Evolutionary conservation across 2,797 vertebrate species (phyloP), one percentile per base, ranked within the genome.

Genomic region (Thunnus albacares): DNA sequence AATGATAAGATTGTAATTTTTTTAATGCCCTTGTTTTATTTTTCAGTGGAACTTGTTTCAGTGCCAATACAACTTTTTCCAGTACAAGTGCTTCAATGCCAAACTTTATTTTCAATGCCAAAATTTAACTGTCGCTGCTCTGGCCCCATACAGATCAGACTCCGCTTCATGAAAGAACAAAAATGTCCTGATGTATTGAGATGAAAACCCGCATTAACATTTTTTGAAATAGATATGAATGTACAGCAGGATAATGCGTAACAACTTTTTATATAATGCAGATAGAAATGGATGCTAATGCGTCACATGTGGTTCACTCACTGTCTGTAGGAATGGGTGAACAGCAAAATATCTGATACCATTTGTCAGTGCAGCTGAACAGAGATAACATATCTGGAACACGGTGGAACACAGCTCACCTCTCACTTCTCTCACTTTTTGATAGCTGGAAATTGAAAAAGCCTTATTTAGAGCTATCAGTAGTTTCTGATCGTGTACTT

Each of bases 401-500:
- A 65, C 69, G n/a, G 59, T 79, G 70, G 70, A 78, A 52, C 72
- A 65, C 69, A 22, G 59, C 49, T 82, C 64, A 58, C 66, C 58
- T 71, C 68, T 55, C 77, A 49, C 67, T 58, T 75, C 65, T 68
- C 58, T n/a, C 49, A 28, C 55, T 56, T 47, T 57, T 79, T 65
- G 75, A 61, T 45, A 35, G 60, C 80, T 77, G 56, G 6, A 85
- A 80, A 84, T 43, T 76, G 74, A 83, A 89, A 73, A 82, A 43
- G 62, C 55, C 64, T 69, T 71, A 82, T 87, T 90, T 75, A 66
- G 76, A 83, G 74, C 67, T 76, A 73, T 77, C 83, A 60, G 75
- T 56, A 9, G 33, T 51, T 69, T 59, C 68, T 75, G 64, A 75
- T 65, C 45, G n/a, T 52, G 18, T 22, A 26, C 56, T 75, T 63